phyloP scores from a whole-genome alignment of 1,140 invertebrate species.

The Drosophila bifasciata region DNA sequence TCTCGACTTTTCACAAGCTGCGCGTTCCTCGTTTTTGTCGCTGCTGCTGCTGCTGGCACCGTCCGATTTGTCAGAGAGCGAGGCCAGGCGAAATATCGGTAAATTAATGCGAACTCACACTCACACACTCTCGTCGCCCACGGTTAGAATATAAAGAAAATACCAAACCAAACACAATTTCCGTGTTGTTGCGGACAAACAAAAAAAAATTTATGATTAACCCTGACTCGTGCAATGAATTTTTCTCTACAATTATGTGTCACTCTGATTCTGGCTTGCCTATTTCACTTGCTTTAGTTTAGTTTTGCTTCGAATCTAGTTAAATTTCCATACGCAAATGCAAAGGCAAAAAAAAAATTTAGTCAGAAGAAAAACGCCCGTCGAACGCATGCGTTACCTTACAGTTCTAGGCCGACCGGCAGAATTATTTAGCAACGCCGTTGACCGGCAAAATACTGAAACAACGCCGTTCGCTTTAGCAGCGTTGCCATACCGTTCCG shows the following conservation, averaged over 20 bases:
- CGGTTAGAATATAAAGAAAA: slow-evolving; percentile 50
- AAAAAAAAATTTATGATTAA: slow-evolving; percentile 60
- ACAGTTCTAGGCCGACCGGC: slow-evolving; percentile 16
- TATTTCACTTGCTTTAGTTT: background rate
- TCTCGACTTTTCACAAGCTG: slow-evolving; percentile 24
- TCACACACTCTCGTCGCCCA: slow-evolving; percentile 26
- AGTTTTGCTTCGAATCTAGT: slow-evolving; percentile 11
- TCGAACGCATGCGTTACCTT: slow-evolving; percentile 31
- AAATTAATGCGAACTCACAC: slow-evolving; percentile 63
- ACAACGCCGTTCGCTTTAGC: slow-evolving; percentile 1
- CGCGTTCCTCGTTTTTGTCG: slow-evolving; percentile 32
- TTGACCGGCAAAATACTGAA: background rate
- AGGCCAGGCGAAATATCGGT: slow-evolving; percentile 66
- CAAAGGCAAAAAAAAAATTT: slow-evolving; percentile 19
- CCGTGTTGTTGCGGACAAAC: slow-evolving; percentile 52
- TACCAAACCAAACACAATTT: slow-evolving; percentile 28
- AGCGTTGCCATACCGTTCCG: background rate
- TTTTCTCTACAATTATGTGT: background rate
- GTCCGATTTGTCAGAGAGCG: slow-evolving; percentile 2
- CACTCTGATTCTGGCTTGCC: background rate
- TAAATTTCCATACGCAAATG: slow-evolving; percentile 21
- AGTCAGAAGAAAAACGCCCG: slow-evolving; percentile 27
- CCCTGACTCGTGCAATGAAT: slow-evolving; percentile 34
- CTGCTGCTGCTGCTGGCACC: slow-evolving; percentile 21
- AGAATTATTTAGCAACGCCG: slow-evolving; percentile 9